phyloP scores from a whole-genome alignment of 2,888 invertebrate genomes.

The Cerceris rybyensis region DNA sequence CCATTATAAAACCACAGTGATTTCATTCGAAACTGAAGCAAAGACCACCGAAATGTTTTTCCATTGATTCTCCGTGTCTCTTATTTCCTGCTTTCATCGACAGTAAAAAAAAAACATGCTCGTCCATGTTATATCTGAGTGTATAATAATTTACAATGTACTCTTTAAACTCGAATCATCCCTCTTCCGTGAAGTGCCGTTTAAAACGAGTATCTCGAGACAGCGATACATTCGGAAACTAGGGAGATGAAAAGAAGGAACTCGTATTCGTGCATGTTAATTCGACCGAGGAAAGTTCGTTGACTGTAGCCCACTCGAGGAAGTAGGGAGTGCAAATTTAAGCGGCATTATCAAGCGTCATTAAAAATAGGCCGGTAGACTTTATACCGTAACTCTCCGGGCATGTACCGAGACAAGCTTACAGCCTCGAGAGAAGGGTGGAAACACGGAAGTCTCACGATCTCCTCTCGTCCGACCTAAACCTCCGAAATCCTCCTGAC shows the following conservation, averaged over 20 bases:
- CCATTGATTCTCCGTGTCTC: not conserved
- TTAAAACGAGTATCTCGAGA: no score
- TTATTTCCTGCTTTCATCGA: not conserved
- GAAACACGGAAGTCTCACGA: slow-evolving; percentile 63
- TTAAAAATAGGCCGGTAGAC: slow-evolving; percentile 52
- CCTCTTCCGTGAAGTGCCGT: no score
- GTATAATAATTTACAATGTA: no score
- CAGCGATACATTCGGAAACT: no score
- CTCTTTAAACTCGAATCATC: no score
- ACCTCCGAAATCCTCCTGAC: slow-evolving; percentile 65
- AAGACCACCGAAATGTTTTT: not conserved
- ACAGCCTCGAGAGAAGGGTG: slow-evolving; percentile 43
- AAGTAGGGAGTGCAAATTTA: slow-evolving; percentile 9
- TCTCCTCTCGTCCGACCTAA: slow-evolving; percentile 60
- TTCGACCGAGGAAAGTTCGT: not conserved
- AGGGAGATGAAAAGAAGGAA: no score
- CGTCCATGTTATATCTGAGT: no score
- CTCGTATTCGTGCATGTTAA: no score
- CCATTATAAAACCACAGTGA: not conserved
- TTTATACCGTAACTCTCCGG: slow-evolving; percentile 31
- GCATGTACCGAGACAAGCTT: slow-evolving; percentile 56
- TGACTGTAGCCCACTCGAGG: slow-evolving; percentile 18
- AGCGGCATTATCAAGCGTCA: slow-evolving; percentile 25
- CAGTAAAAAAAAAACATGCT: no score
- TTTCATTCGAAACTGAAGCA: not conserved